Base-by-base conservation (phyloP, 2,888 invertebrate species). In the Diplolepis rosae region DNA sequence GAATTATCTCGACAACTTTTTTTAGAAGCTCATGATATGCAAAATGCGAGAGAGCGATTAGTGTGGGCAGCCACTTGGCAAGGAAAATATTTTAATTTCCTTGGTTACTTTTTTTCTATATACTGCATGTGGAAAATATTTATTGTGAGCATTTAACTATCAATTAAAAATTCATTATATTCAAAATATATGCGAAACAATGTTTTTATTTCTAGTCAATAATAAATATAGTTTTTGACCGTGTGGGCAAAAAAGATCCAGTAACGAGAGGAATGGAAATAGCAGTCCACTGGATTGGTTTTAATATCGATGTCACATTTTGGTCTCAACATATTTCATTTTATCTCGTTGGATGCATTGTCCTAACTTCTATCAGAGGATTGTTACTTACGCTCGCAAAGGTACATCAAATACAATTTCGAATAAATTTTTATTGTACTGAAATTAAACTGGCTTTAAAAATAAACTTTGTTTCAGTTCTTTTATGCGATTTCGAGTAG, bases 321-420 rank as follows among this genome's bases (percentile, higher is more conserved):
- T 99, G 99, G 99, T 98, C 98, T 1, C 99, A 99, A 86, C 98
- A 99, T 87, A 95, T 99, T 56, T 99, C 99, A 0, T 99, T 99
- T 89, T 93, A 97, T 83, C 91, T 99, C 0, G 95, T 99, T 4
- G 99, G 99, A 0, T 98, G 98, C 82, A 99, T 99, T 77, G 99
- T 98, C 1, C 94, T 99, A 1, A 99, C 99, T 0, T 99, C 99
- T 9, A 98, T 99, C 65, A 90, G 99, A 76, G 99, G 99, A 4
- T 91, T 99, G 56, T 91, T 99, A 69, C 92, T 99, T 4, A 99
- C 99, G 0, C 91, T 99, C 50, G 99, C 99, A 11, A 99, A 99
- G 93, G 98, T 97, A 90, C 50, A 30, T 22, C 15, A 56, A 70
- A 52, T 24, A 18, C 48, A 61, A 18, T 5, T 39, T 24, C n/a